Conservation (phyloP, 23 tunicate genomes). For the Botrylloides violaceus region DNA sequence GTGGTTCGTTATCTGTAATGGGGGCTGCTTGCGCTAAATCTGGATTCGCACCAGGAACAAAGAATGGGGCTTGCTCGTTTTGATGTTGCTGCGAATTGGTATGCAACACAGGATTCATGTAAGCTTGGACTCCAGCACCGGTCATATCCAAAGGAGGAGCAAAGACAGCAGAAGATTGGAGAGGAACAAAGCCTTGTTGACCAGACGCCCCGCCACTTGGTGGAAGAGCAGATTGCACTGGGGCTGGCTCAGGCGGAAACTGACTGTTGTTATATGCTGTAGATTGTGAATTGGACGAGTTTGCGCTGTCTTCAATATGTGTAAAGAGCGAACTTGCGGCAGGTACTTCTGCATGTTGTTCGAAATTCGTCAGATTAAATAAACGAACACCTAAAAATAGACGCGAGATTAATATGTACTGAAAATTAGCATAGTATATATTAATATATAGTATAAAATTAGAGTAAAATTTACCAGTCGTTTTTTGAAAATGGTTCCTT, state of each 20-base stretch:
- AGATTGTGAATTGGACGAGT: neutral
- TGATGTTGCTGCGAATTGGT: neutral
- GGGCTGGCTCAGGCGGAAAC: neutral
- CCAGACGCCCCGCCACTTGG: neutral
- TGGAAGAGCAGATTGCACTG: neutral
- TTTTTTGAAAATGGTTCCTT: neutral
- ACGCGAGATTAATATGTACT: too few relatives aligned
- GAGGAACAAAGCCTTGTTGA: neutral
- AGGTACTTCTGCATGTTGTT: neutral
- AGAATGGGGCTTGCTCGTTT: neutral
- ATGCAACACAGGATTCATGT: conserved; percentile 12
- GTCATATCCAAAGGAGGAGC: neutral
- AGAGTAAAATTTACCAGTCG: neutral
- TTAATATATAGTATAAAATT: too few relatives aligned
- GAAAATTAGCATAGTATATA: too few relatives aligned
- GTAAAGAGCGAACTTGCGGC: neutral
- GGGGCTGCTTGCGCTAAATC: too few relatives aligned
- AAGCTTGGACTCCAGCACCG: neutral
- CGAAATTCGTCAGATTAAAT: neutral
- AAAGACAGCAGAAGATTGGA: neutral
- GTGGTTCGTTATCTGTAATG: too few relatives aligned
- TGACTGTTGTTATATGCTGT: neutral
- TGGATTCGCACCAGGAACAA: neutral
- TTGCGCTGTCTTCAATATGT: neutral
- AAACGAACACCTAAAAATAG: neutral